Conservation (phyloP, 2,888 invertebrate genomes). For the Sphecodes monilicornis region DNA sequence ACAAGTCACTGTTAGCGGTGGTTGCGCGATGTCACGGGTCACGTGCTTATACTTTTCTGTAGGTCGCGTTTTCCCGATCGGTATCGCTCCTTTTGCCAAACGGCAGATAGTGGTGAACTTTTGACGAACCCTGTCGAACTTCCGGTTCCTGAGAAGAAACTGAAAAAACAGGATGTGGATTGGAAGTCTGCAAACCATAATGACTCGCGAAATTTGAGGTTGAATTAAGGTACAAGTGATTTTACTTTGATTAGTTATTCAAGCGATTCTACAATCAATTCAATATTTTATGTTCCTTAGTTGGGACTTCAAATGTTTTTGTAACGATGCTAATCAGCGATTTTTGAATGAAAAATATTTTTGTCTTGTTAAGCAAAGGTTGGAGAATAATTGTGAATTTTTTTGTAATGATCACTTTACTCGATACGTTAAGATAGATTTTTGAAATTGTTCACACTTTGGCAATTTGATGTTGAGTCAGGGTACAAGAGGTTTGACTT, state of each 20-base stretch:
- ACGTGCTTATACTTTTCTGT: neutral
- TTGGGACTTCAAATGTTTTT: neutral
- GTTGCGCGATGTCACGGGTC: neutral
- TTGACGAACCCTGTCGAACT: neutral
- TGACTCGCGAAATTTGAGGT: too few species aligned
- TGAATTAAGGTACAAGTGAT: too few species aligned
- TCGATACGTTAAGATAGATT: too few species aligned
- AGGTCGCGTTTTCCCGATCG: neutral
- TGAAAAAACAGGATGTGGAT: too few species aligned
- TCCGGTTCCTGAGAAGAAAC: neutral
- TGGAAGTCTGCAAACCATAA: too few species aligned
- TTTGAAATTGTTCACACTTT: too few species aligned
- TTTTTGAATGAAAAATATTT: neutral
- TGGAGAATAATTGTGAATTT: neutral
- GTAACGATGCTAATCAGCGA: neutral
- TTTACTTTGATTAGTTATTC: too few species aligned
- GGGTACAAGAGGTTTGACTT: too few species aligned
- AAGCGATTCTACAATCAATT: neutral
- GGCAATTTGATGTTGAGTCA: too few species aligned
- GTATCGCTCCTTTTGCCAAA: neutral
- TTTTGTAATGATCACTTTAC: too few species aligned
- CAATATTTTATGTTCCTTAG: neutral
- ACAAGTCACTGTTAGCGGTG: neutral
- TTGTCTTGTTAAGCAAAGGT: fast-evolving
- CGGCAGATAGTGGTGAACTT: slow-evolving; percentile 8